Base-by-base conservation (phyloP, 2,113 vertebrate species). In the Pipa parva region DNA sequence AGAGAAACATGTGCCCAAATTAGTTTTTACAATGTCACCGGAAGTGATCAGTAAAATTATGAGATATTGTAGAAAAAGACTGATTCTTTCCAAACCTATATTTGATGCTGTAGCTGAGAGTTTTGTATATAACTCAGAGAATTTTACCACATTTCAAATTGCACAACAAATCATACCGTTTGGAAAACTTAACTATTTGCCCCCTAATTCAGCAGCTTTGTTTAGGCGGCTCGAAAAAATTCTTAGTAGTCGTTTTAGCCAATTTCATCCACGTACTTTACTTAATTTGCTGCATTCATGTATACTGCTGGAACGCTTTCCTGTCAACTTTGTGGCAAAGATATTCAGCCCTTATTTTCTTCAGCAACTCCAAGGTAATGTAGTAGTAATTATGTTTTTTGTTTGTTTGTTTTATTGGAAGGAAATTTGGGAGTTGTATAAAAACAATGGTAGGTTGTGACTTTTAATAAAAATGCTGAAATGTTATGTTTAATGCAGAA, bases 281-380 rank as follows among this genome's bases (percentile, higher is more conserved):
- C 60, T 98, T 76, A 87, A 79, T 29, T 56, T 99, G 31, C 90
- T 98, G 20, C 91, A 98, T 60, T 85, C 92, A 0, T 98, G 92
- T 78, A 89, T 72, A 1, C 88, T 98, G 37, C 76, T 95, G 51
- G 85, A 88, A 72, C 77, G 86, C 26, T 94, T 92, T n/a, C 96
- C 95, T 0, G 79, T 95, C 20, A 98, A 98, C 68, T 97, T 92
- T 52, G 79, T 95, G 63, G 84, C 90, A 50, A 95, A 91, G 79
- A 78, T 99, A 51, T 97, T 97, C 81, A 90, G 79, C 71, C 88
- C 85, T 0, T 89, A 84, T 78, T 99, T 98, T 80, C 88, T 97
- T 25, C 92, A 93, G 21, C 82, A 83, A 39, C 78, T 98, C 24
- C 90, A 94, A 89, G 92, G 95, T 98, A 80, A 76, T 72, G 6